These are phyloP conservation scores for Meleagris gallopavo DNA, from an alignment of 2,113 vertebrate species.

Conservation along the genomic window DNA sequence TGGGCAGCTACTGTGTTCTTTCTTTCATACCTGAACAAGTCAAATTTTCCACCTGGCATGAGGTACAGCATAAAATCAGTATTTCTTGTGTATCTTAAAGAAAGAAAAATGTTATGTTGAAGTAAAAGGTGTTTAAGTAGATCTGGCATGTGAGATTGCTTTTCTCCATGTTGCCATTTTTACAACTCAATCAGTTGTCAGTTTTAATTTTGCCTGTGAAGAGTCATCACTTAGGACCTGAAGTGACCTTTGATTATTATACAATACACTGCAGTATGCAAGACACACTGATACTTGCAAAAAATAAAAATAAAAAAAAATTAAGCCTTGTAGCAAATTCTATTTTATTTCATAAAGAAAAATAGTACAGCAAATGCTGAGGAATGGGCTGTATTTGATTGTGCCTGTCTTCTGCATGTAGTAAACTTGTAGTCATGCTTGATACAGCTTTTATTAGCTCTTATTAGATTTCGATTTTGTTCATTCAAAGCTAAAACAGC, in stretches of 20 bases:
- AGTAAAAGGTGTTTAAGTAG: not conserved
- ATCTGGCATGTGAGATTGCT: not conserved
- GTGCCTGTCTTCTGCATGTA: not conserved
- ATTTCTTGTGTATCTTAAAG: not conserved
- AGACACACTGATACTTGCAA: not conserved
- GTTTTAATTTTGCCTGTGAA: not conserved
- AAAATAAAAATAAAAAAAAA: not conserved
- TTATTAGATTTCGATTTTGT: not conserved
- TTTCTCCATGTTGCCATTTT: not conserved
- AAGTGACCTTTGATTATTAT: not conserved
- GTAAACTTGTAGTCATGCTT: not conserved
- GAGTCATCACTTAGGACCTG: not conserved
- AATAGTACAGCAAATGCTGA: not conserved
- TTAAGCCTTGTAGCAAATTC: not conserved
- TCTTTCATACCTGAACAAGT: not conserved
- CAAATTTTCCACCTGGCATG: not conserved
- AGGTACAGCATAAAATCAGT: not conserved
- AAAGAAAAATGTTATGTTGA: not conserved
- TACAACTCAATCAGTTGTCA: not conserved
- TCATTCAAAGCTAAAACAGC: not conserved
- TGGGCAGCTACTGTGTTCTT: not conserved
- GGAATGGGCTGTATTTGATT: not conserved
- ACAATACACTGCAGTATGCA: fast-evolving
- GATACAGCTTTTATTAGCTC: not conserved
- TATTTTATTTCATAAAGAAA: not conserved